Base-by-base conservation (phyloP, 2,888 invertebrate species). In the Thecocarcelia acutangulata region DNA sequence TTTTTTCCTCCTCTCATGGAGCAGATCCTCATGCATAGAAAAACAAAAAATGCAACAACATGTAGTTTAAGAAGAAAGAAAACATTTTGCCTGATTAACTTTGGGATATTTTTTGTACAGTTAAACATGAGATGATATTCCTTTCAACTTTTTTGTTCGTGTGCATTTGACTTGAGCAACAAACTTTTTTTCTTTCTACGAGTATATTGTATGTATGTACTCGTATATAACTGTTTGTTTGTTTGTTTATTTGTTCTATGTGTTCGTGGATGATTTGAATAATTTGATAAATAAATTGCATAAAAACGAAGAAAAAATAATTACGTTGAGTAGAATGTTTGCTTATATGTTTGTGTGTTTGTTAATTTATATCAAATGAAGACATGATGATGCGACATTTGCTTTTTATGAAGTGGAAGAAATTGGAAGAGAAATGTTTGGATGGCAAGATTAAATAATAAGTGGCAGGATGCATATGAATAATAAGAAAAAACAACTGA, bases 91-190 rank as follows among this genome's bases (percentile, higher is more conserved):
- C 46, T 66, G 58, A 73, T 73, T 79, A 73, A 66, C 72, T 79
- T 68, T 68, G 59, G 52, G 40, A 17, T 64, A 78, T 78, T 66
- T 24, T 58, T 68, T 69, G 17, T 79, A 66, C 78, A 59, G 78
- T 72, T 73, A 66, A 59, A 54, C 15, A 52, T 64, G 56, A 24
- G 17, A 0, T 13, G 17, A 0, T 13, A 50, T 64, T 72, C 24
- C 24, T n/a, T n/a, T 15, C 6, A 3, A 33, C 33, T 33, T 33
- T 33, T 33, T 33, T 33, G 5, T 8, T 33, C 33, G 33, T 33
- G 33, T 33, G 1, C 9, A 24, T 52, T 61, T 40, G 12, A 52
- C 12, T 61, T 44, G 19, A 13, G 50, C n/a, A 11, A 15, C 15
- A 17, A 12, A 12, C 12, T 46, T 21, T 48, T 37, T 46, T 33